phyloP scores from a whole-genome alignment of 2,113 vertebrate genomes.

The Marcusenius ussheri region DNA sequence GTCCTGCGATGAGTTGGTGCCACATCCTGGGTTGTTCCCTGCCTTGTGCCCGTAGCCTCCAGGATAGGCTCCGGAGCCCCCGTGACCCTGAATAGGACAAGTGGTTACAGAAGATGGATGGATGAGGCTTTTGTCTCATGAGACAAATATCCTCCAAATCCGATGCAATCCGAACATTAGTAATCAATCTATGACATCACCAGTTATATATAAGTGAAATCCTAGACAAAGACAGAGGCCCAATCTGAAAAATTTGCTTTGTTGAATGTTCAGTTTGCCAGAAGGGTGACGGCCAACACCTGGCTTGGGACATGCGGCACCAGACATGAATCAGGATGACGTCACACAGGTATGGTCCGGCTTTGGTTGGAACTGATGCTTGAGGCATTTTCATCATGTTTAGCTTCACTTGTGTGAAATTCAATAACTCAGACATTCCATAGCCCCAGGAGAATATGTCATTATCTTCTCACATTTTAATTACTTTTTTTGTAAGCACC shows the following conservation, averaged over 20 bases:
- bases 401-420: background rate
- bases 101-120: background rate
- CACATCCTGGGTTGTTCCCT: background rate
- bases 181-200: background rate
- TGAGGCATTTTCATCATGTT: background rate
- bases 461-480: background rate
- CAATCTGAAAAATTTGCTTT: background rate
- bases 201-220: background rate
- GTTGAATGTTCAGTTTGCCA: background rate
- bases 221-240: background rate
- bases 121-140: background rate
- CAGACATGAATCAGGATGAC: background rate
- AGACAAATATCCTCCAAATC: background rate
- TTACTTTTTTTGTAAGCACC: background rate
- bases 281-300: background rate
- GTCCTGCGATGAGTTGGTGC: background rate
- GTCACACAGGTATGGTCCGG: background rate
- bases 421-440: conserved; percentile 9
- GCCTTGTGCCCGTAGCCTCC: background rate
- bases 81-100: background rate
- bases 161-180: background rate
- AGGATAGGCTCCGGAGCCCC: background rate
- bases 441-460: background rate
- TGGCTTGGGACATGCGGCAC: background rate
- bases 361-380: background rate